phyloP scores from a whole-genome alignment of 2,113 vertebrate species.

The Rhinopomastus cyanomelas region DNA sequence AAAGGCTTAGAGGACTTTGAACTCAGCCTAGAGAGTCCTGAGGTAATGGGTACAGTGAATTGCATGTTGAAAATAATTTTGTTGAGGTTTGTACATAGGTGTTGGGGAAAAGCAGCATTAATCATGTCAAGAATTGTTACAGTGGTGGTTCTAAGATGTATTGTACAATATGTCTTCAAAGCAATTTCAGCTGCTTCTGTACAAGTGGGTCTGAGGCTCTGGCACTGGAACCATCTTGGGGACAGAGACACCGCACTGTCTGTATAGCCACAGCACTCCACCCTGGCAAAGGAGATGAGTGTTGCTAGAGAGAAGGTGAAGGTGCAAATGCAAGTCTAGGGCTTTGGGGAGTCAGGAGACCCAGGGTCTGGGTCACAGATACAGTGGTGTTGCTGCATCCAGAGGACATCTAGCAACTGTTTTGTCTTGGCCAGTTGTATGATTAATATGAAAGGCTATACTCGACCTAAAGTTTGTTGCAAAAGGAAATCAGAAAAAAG shows the following conservation, averaged over 20 bases:
- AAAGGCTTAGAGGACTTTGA: background rate
- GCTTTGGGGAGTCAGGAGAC: background rate
- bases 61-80: background rate
- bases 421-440: background rate
- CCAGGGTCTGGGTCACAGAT: rapidly evolving
- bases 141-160: background rate
- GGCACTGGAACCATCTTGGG: background rate
- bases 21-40: background rate
- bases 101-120: background rate
- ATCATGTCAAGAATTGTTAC: background rate
- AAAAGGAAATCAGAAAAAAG: background rate
- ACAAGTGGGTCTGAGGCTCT: background rate
- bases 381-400: background rate
- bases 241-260: background rate
- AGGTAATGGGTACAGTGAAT: background rate
- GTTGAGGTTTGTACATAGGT: background rate
- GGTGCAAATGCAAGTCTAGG: background rate
- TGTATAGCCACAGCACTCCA: rapidly evolving
- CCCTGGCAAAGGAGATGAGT: background rate
- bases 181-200: background rate
- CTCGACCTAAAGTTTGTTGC: background rate
- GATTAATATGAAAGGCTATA: background rate
- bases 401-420: background rate
- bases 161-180: background rate
- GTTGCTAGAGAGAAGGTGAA: background rate